Conservation (phyloP, 2,888 invertebrate genomes). For the Parnassius glacialis region DNA sequence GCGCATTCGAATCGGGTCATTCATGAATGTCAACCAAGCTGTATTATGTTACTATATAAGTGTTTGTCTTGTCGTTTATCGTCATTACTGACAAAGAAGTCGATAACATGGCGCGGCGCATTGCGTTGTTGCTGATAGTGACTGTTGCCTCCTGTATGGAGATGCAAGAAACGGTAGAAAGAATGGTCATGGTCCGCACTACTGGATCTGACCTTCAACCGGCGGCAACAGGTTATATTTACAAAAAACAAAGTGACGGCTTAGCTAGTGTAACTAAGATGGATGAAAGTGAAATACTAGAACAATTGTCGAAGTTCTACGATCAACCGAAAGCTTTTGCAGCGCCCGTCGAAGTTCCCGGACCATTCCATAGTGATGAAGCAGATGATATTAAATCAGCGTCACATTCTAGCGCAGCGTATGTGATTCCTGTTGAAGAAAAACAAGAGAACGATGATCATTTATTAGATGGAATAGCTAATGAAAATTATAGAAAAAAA, state of each 20-base stretch:
- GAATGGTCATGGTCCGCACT: constrained; percentile 79
- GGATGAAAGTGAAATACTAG: constrained; percentile 68
- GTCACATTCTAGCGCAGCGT: constrained; percentile 46
- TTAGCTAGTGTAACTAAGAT: constrained; percentile 72
- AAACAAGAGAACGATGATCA: constrained; percentile 48
- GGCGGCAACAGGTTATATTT: constrained; percentile 81
- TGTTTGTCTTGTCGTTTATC: constrained; percentile 61
- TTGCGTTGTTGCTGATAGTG: constrained; percentile 46
- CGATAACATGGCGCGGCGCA: constrained; percentile 60
- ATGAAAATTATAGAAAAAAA: constrained; percentile 60
- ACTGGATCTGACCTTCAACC: constrained; percentile 81
- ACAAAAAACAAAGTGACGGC: constrained; percentile 72
- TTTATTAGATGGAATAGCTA: constrained; percentile 51
- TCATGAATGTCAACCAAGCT: constrained; percentile 72
- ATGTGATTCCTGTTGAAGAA: constrained; percentile 66
- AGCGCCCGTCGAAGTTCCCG: constrained; percentile 51
- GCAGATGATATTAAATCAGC: constrained; percentile 54
- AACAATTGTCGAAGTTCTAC: constrained; percentile 64
- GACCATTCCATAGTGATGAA: constrained; percentile 49
- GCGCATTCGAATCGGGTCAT: constrained; percentile 64
- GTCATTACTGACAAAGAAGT: constrained; percentile 59
- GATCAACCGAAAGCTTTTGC: constrained; percentile 57
- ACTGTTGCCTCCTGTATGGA: constrained; percentile 59
- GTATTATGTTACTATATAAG: constrained; percentile 73
- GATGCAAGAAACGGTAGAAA: constrained; percentile 72